Evolutionary conservation across 1,140 invertebrate genomes (phyloP), one percentile per base, ranked within the genome.

Genomic region (Diploscapter pachys): DNA sequence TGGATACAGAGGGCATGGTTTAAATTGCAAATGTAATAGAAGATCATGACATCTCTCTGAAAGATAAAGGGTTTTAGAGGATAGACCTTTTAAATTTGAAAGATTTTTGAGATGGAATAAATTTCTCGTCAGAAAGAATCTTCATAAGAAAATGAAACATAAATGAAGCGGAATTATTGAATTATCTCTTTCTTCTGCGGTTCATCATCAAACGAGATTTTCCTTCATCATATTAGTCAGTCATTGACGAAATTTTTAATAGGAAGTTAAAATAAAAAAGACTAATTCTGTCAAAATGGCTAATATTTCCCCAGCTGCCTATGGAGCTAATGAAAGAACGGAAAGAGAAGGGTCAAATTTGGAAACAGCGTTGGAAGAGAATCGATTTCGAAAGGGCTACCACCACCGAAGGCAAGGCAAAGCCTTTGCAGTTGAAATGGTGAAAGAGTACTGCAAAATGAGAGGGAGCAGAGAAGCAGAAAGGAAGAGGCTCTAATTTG

Each of bases 71-170:
- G 56, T 55, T 64, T 62, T 59, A 5, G 11, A 49, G 9, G 13
- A 31, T 31, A 48, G 3, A 6, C 54, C 48, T 31, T 31, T 31
- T n/a, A 70, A 48, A 63, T 5, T 67, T 52, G 3, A 63, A 72
- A 50, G 56, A 64, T 72, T 56, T 11, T 13, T 56, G 53, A 59
- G 13, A 67, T 31, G n/a, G 62, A 31, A 67, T 11, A 54, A 63
- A 72, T n/a, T 54, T 54, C 59, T 63, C 52, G 31, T 31, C 31
- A 31, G 31, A 31, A 31, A 31, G 31, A 31, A 31, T 31, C 31
- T 31, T 31, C 31, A 31, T 31, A 31, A 31, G 31, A 31, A 31
- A 31, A 31, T 31, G 31, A 31, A 31, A 31, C 31, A 31, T 31
- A 31, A 31, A 31, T 31, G 31, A 31, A 31, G 31, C 31, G 31